Base-by-base conservation (phyloP, 2,113 vertebrate species). In the Muntiacus reevesi region DNA sequence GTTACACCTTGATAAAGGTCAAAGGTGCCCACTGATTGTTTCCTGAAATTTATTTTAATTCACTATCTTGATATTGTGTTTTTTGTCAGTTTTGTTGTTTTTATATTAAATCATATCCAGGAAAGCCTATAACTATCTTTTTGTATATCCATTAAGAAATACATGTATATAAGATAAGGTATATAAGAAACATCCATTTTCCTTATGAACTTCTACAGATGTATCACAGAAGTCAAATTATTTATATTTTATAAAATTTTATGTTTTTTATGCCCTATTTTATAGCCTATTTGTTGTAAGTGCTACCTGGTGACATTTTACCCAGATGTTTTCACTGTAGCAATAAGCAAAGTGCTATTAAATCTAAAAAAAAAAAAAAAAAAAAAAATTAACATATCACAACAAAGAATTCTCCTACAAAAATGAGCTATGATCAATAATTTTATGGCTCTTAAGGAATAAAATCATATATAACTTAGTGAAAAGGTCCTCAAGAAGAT, bases 201-300 rank as follows among this genome's bases (percentile, higher is more conserved):
- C 40, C 23, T 94, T 54, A 64, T 67, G 14, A 89, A 97, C 21
- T 28, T 83, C 3, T 55, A 12, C 11, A 92, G 36, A 0, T 78
- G 8, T 23, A 67, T 40, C 36, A 87, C 0, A 78, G 0, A 94
- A 60, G 3, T 57, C 5, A 89, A 83, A n/a, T 9, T 64, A 30
- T 86, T 82, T 71, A 6, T 71, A 92, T 93, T 90, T 95, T 81
- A 79, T 71, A 84, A 96, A 95, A 87, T 28, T 78, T 16, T 36
- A 1, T 3, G 1, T 84, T 84, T 67, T 7, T 23, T 87, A 33
- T 45, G 4, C 47, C 19, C 10, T 87, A 81, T n/a, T 36, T 54
- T 14, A 76, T 25, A 74, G 21, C n/a, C 33, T 50, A 78, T 36
- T 82, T 87, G 12, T 10, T 47, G 67, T 91, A 28, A 91, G 23